Percentiles rank a stretch among this genome's conserved stretches.
Conservation (phyloP, 1,140 invertebrate species). For the Sitodiplosis mosellana region DNA sequence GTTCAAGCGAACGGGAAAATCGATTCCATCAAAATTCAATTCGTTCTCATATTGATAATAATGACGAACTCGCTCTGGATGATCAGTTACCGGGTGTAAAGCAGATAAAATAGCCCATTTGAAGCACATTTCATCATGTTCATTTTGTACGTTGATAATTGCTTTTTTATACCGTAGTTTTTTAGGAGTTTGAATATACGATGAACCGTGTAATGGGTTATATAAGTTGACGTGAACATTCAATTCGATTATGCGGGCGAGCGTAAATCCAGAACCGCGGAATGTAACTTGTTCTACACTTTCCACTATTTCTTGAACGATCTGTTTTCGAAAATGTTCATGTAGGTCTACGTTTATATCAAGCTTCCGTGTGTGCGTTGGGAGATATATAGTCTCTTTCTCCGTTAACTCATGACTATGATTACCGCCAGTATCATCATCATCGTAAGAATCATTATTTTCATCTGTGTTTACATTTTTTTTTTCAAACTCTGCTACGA, state of each 20-base stretch:
- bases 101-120: conserved; percentile 11
- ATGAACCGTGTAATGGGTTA: conserved; percentile 11
- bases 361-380: too few species aligned
- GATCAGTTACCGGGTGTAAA: conserved; percentile 6
- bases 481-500: too few species aligned
- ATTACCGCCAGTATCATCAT: too few species aligned
- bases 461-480: too few species aligned
- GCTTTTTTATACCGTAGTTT: conserved; percentile 11
- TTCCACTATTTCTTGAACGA: too few species aligned
- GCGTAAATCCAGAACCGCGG: too few species aligned
- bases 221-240: conserved; percentile 16
- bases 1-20: conserved; percentile 5
- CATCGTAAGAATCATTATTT: too few species aligned
- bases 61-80: not conserved
- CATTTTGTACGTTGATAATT: conserved; percentile 15
- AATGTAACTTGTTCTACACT: too few species aligned
- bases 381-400: too few species aligned
- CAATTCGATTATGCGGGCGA: conserved; percentile 10
- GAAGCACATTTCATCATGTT: conserved; percentile 14
- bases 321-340: too few species aligned
- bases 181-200: conserved; percentile 12
- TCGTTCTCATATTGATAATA: not conserved
- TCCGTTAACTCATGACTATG: too few species aligned
- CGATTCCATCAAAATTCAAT: conserved; percentile 1
- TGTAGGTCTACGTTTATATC: too few species aligned